Conservation (phyloP, 2,113 vertebrate species). For the Melanocharis versteri region DNA sequence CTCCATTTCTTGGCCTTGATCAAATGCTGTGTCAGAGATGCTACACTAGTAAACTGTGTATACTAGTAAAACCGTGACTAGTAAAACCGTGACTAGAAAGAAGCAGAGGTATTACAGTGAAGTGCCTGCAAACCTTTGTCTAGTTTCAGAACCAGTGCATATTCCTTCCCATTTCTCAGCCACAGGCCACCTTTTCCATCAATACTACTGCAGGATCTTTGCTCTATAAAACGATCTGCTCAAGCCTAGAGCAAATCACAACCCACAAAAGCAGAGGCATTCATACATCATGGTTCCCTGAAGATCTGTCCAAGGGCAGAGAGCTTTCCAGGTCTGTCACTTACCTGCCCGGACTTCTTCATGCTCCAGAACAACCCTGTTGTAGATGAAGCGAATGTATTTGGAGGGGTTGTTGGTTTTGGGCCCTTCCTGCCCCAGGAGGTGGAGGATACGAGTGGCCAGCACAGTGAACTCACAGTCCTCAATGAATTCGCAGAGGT, state of each 20-base stretch:
- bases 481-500: constrained; percentile 81
- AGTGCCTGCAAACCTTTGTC: neutral
- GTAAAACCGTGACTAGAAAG: neutral
- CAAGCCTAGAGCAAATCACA: neutral
- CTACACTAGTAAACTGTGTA: neutral
- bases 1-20: neutral
- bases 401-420: constrained; percentile 81
- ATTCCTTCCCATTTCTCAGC: neutral
- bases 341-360: constrained; percentile 82
- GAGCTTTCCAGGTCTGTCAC: neutral
- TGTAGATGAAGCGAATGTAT: constrained; percentile 85
- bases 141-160: neutral
- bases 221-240: neutral
- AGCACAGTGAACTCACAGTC: constrained; percentile 83
- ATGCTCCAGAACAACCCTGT: constrained; percentile 80
- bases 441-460: constrained; percentile 81
- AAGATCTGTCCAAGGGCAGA: neutral
- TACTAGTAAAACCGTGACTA: neutral
- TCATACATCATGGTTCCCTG: neutral
- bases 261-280: neutral
- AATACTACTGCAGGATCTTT: neutral
- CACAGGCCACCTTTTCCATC: neutral
- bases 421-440: constrained; percentile 81
- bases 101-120: neutral
- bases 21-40: neutral